phyloP scores from a whole-genome alignment of 2,888 invertebrate species.

The Dolichopus griseipennis region DNA sequence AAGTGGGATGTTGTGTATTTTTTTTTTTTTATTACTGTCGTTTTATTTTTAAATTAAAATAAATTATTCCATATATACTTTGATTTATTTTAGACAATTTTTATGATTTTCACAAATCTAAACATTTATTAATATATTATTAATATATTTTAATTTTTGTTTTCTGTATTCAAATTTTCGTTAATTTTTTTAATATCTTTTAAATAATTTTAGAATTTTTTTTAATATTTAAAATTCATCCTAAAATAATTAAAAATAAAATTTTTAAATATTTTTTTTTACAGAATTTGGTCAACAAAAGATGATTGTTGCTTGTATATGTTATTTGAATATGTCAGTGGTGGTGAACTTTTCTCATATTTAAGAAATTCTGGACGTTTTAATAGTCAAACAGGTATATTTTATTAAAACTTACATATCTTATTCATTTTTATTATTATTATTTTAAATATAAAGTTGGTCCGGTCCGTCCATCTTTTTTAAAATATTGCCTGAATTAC shows the following conservation, averaged over 20 bases:
- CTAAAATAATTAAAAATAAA: background rate
- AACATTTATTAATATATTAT: background rate
- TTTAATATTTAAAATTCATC: background rate
- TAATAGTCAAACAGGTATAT: conserved; percentile 65
- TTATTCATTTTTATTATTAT: too few species aligned
- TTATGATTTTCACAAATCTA: background rate
- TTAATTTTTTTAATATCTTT: too few species aligned
- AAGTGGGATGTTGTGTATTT: background rate
- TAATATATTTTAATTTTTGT: too few species aligned
- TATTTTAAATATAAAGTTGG: too few species aligned
- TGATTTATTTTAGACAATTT: background rate
- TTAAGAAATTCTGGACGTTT: conserved; percentile 86
- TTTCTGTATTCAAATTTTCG: too few species aligned
- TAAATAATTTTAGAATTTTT: too few species aligned
- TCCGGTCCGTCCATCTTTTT: too few species aligned
- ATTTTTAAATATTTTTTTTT: too few species aligned
- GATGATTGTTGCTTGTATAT: conserved; percentile 90
- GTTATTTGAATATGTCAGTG: conserved; percentile 94
- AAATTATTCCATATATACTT: background rate
- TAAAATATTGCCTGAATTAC: too few species aligned
- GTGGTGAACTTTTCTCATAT: conserved; percentile 95
- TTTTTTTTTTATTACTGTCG: background rate
- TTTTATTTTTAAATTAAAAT: background rate
- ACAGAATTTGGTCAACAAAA: conserved; percentile 84
- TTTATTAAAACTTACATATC: background rate